Base-by-base conservation (phyloP, 2,797 vertebrate species). In the Bradypus variegatus region DNA sequence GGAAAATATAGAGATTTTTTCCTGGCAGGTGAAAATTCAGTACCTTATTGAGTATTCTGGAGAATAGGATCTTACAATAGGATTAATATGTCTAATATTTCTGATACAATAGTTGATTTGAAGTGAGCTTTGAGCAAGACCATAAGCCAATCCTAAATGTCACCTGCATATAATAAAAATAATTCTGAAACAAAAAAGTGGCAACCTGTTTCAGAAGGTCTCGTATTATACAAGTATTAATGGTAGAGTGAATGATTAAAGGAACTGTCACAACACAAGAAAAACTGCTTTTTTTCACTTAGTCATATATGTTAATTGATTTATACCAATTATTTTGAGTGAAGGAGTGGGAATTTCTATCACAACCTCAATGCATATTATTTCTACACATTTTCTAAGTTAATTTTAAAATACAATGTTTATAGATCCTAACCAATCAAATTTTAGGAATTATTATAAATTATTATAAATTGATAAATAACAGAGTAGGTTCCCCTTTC, bases 391-490 rank as follows among this genome's bases (percentile, higher is more conserved):
- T 62, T 18, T 53, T 77, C 53, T 78, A 87, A 38, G 23, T 91
- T 64, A 58, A 67, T 38, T 45, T 83, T 69, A 73, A 31, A 83
- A 19, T 64, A 65, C n/a, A 50, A 53, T 89, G 1, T 36, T 91
- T 73, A 41, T 62, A 69, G 48, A 50, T 88, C 48, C 86, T 64
- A 91, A 10, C 19, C 13, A 64, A 79, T 81, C 53, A 50, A n/a
- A 29, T 50, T 91, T 79, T 82, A 90, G 41, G 19, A 79, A 48
- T 55, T 86, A 1, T 58, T 92, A 41, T 64, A 89, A 79, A 48
- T 67, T 86, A 0, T 62, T 92, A 36, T 50, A 87, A 72, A 75
- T 75, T 75, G 48, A 45, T 58, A 76, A 62, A 16, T 81, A 27
- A 65, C 31, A 81, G 31, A 9, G 2, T 45, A 76, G 2, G 21